Evolutionary conservation across 53 echinoderm and acorn worm species (phyloP).

Genomic region (Pentamera pediparva): DNA sequence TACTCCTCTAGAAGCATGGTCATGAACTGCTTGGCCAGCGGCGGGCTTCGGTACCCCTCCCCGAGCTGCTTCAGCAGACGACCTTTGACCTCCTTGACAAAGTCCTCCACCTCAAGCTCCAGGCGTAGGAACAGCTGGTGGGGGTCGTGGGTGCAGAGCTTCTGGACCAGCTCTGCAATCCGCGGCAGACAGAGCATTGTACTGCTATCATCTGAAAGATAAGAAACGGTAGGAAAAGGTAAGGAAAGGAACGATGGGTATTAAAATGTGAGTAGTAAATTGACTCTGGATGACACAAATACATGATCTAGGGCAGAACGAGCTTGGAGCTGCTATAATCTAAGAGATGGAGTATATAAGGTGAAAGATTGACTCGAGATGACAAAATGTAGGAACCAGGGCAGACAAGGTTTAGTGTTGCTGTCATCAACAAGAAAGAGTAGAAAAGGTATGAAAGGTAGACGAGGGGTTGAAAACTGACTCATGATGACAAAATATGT

Average conservation of each 20-base stretch:
- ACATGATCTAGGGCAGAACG: too few relatives aligned
- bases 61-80: slow-evolving; percentile 78
- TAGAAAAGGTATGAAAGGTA: too few relatives aligned
- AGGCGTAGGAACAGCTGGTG: slow-evolving; percentile 90
- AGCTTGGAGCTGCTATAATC: too few relatives aligned
- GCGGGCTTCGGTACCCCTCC: slow-evolving; percentile 71
- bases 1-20: slow-evolving; percentile 99
- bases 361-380: too few relatives aligned
- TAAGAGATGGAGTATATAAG: too few relatives aligned
- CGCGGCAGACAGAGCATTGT: slow-evolving; percentile 86
- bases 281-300: too few relatives aligned
- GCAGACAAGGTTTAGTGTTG: too few relatives aligned
- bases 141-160: slow-evolving; percentile 88
- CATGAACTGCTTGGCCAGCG: slow-evolving; percentile 91
- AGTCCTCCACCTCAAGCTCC: slow-evolving; percentile 92
- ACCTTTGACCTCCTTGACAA: slow-evolving; percentile 83
- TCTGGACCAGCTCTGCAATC: slow-evolving; percentile 86
- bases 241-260: background rate
- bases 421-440: too few relatives aligned
- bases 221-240: background rate
- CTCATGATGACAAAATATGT: too few relatives aligned
- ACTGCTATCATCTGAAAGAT: slow-evolving; percentile 58
- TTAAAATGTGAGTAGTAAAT: background rate
- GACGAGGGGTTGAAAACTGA: too few relatives aligned
- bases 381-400: too few relatives aligned